Evolutionary conservation across 30 jellyfish, hydroid and myxozoan genomes (phyloP).

Genomic region (Turritopsis rubra): DNA sequence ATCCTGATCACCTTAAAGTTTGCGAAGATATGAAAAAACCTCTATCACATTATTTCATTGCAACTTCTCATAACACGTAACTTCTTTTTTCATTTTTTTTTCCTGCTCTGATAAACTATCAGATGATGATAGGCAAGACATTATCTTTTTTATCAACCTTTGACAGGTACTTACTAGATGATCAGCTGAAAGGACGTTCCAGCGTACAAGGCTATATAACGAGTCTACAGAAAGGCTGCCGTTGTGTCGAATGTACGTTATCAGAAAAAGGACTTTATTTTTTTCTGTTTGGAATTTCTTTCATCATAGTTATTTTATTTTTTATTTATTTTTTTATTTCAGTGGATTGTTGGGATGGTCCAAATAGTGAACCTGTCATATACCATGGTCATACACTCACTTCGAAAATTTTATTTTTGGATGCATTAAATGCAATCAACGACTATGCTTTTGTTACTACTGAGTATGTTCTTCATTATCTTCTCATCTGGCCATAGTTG

Average conservation of each 20-base stretch:
- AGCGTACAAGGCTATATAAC: slow-evolving; percentile 76
- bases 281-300: not conserved
- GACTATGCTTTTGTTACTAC: slow-evolving; percentile 81
- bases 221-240: slow-evolving; percentile 77
- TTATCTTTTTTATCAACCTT: not conserved
- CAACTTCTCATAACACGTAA: slow-evolving; percentile 86
- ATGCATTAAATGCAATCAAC: slow-evolving; percentile 52
- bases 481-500: not conserved
- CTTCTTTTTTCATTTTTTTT: too few relatives aligned
- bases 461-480: slow-evolving; percentile 49
- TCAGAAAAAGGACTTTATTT: not conserved
- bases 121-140: too few relatives aligned
- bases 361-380: slow-evolving; percentile 72
- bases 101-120: not conserved
- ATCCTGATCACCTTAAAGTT: slow-evolving; percentile 52
- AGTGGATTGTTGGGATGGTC: slow-evolving; percentile 99
- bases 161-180: slow-evolving; percentile 69
- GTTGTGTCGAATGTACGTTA: slow-evolving; percentile 77
- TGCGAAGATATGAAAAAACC: slow-evolving; percentile 92
- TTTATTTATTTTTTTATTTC: slow-evolving; percentile 14
- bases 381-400: slow-evolving; percentile 72
- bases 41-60: slow-evolving; percentile 71
- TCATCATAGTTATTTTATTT: too few relatives aligned
- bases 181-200: slow-evolving; percentile 67
- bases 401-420: slow-evolving; percentile 49